Percentiles rank a stretch among this genome's conserved stretches.
These are phyloP conservation scores for Genyomyrus donnyi DNA, from an alignment of 2,113 vertebrate genomes.

Conservation along the genomic window DNA sequence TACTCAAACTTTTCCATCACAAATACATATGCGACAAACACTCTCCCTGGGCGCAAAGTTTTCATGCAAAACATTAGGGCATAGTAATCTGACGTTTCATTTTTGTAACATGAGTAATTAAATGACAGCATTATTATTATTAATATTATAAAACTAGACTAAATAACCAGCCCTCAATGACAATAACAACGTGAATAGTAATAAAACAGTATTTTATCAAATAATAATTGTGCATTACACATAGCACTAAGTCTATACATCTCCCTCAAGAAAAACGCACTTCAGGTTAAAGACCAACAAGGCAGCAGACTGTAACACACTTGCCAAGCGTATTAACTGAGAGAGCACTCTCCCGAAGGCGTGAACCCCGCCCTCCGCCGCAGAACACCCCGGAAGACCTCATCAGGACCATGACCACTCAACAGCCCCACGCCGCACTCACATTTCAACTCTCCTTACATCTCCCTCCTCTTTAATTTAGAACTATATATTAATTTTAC, in stretches of 20 bases:
- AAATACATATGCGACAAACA: neutral
- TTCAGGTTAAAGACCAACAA: constrained; percentile 48
- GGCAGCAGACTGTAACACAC: constrained; percentile 48
- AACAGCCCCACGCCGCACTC: neutral
- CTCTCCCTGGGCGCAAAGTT: neutral
- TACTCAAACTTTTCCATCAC: neutral
- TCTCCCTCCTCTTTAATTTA: neutral
- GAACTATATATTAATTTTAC: neutral
- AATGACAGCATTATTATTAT: neutral
- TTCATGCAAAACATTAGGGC: neutral
- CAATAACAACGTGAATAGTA: neutral
- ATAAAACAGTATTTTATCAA: neutral
- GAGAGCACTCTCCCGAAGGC: neutral
- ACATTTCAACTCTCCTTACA: neutral
- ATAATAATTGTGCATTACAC: neutral
- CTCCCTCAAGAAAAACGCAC: constrained; percentile 14
- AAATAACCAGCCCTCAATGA: neutral
- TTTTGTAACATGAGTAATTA: constrained; percentile 17
- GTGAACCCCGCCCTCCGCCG: too few relatives aligned
- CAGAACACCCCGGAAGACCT: too few relatives aligned
- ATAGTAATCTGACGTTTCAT: constrained; percentile 24
- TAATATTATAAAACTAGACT: neutral
- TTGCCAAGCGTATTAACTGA: constrained; percentile 7
- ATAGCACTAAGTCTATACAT: neutral
- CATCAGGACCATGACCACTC: neutral